Evolutionary conservation across 2,797 vertebrate species (phyloP), one percentile per base, ranked within the genome.

Genomic region (Molossus molossus): DNA sequence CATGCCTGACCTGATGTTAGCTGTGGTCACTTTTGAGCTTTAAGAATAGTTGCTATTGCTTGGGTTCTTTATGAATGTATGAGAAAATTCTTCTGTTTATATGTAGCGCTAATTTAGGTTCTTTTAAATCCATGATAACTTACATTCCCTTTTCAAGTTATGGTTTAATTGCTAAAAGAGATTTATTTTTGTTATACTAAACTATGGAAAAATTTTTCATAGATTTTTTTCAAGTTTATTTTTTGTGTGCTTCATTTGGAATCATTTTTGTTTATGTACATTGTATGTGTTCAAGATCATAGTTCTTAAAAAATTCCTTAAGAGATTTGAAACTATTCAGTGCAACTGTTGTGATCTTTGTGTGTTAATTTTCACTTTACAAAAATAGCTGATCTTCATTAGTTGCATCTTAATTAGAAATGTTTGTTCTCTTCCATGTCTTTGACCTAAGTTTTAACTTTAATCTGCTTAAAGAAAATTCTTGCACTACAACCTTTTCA

Each of bases 401-500:
- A 92, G 82, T 87, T 69, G 53, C 90, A 84, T 96, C 87, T 95
- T 95, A 95, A 88, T 96, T 90, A 91, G 90, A 83, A 94, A 85
- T 9, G 18, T 96, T 96, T 92, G 40, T 93, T 96, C 64, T 96
- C 89, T 81, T 75, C 76, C 50, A 58, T 87, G 33, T 96, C 77
- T 96, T 97, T 89, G 83, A 94, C 91, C 86, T 84, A 83, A 89
- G 91, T 97, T 96, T 90, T 94, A 53, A 87, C 93, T 90, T 96
- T 94, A 93, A 77, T 95, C 72, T 88, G 64, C 80, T 94, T 95
- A 91, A 97, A 96, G 92, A 94, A 97, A 96, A 92, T 94, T 89
- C 94, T 97, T 97, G 97, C 97, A 97, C 95, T 97, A 95, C 90
- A 97, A 55, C 85, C 90, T 95, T 95, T 98, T 97, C 96, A 96